These are phyloP conservation scores for Portevinia maculata DNA, from an alignment of 2,888 invertebrate species.

Conservation along the genomic window DNA sequence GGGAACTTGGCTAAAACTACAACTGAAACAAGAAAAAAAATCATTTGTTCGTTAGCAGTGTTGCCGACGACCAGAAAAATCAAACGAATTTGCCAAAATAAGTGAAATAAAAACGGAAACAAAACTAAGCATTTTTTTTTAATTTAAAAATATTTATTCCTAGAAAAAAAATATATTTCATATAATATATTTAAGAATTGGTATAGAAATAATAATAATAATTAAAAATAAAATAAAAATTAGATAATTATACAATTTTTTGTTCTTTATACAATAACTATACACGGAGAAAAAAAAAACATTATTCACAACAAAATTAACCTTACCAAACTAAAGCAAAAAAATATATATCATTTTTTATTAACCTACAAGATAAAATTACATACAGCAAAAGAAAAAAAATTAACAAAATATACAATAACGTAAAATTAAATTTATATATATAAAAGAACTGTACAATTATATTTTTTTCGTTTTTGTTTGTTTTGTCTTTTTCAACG, in stretches of 20 bases:
- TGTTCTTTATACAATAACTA: slow-evolving; percentile 71
- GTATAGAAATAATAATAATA: slow-evolving; percentile 70
- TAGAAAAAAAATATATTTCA: slow-evolving; percentile 66
- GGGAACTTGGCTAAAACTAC: too few relatives aligned
- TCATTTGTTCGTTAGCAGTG: too few relatives aligned
- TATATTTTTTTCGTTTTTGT: slow-evolving; percentile 17
- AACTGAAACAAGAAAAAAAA: too few relatives aligned
- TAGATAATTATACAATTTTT: slow-evolving; percentile 65
- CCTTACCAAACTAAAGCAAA: slow-evolving; percentile 51
- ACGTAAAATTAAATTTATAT: slow-evolving; percentile 41
- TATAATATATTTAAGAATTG: slow-evolving; percentile 70
- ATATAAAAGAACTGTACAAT: slow-evolving; percentile 56
- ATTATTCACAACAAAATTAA: slow-evolving; percentile 38
- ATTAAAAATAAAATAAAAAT: slow-evolving; percentile 71
- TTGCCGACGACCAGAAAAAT: not conserved
- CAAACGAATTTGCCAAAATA: not conserved
- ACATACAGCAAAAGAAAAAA: slow-evolving; percentile 47
- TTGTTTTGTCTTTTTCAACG: not conserved
- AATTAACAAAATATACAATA: slow-evolving; percentile 71
- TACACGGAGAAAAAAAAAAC: slow-evolving; percentile 67
- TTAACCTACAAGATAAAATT: slow-evolving; percentile 38
- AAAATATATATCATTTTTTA: slow-evolving; percentile 15
- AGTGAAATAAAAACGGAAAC: slow-evolving; percentile 31
- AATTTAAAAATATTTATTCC: slow-evolving; percentile 74
- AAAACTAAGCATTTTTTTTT: slow-evolving; percentile 49